Percentiles rank a stretch among this genome's conserved stretches.
These are phyloP conservation scores for Pachydiplax longipennis DNA, from an alignment of 2,888 invertebrate species.

Conservation along the genomic window DNA sequence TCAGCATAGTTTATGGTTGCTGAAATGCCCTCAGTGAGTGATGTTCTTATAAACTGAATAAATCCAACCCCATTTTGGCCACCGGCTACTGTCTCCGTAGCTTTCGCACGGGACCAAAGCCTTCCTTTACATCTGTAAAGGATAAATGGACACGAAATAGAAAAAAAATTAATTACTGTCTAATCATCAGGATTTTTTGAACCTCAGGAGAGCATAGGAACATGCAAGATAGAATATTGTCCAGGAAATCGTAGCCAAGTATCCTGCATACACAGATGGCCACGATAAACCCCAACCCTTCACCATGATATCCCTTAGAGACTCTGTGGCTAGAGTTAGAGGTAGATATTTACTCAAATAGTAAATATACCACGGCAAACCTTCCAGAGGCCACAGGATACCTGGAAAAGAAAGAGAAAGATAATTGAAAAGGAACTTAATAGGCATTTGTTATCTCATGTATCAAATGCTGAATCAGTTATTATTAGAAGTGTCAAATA, in stretches of 20 bases:
- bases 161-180: background rate
- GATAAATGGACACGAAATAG: too few species aligned
- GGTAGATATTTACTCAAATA: slow-evolving; percentile 10
- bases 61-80: too few species aligned
- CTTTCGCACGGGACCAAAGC: too few species aligned
- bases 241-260: slow-evolving; percentile 5
- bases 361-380: background rate
- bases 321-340: background rate
- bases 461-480: too few species aligned
- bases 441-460: too few species aligned
- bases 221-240: background rate
- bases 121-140: too few species aligned
- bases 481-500: too few species aligned
- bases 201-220: slow-evolving; percentile 11
- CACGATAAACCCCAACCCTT: slow-evolving; percentile 11
- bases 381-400: slow-evolving; percentile 13
- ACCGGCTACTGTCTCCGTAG: too few species aligned
- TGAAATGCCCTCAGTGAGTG: too few species aligned
- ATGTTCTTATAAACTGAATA: too few species aligned
- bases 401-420: background rate
- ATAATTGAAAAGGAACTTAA: too few species aligned
- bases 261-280: slow-evolving; percentile 12
- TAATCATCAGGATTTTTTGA: background rate
- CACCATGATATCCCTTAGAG: slow-evolving; percentile 23
- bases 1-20: too few species aligned